Percentiles rank a stretch among this genome's conserved stretches.
These are phyloP conservation scores for Lepidochitona cinerea DNA, from an alignment of 2,888 invertebrate genomes.

Conservation along the genomic window DNA sequence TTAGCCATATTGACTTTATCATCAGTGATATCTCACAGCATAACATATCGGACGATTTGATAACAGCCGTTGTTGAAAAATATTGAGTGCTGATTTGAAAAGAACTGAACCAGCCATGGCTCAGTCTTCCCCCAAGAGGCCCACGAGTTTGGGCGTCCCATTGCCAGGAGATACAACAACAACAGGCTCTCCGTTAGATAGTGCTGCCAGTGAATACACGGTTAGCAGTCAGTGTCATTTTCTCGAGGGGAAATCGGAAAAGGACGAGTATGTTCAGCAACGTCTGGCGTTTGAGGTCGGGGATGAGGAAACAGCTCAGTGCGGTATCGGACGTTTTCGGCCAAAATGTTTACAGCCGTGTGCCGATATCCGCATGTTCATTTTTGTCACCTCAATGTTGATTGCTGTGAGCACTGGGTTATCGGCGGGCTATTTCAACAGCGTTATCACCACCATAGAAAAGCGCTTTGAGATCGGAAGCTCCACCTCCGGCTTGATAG, in stretches of 20 bases:
- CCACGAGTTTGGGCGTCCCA: too few relatives aligned
- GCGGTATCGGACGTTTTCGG: constrained; percentile 89
- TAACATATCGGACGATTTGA: too few relatives aligned
- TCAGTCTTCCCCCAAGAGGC: too few relatives aligned
- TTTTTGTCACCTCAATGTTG: constrained; percentile 64
- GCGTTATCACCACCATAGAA: constrained; percentile 95
- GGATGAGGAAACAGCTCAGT: constrained; percentile 65
- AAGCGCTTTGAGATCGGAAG: constrained; percentile 93
- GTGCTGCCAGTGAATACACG: constrained; percentile 54
- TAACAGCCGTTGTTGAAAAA: too few relatives aligned
- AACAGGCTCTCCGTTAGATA: constrained; percentile 25
- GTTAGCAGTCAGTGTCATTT: constrained; percentile 48
- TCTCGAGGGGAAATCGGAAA: constrained; percentile 41
- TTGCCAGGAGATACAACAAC: background rate
- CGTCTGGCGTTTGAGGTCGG: constrained; percentile 15
- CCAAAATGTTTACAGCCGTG: constrained; percentile 88
- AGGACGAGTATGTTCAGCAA: constrained; percentile 44
- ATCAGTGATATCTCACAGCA: too few relatives aligned
- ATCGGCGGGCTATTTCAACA: constrained; percentile 69
- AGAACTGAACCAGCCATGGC: too few relatives aligned
- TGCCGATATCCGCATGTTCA: constrained; percentile 84
- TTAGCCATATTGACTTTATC: too few relatives aligned
- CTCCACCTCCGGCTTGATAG: constrained; percentile 91
- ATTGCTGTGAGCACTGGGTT: constrained; percentile 65
- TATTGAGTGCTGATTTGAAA: too few relatives aligned